Evolutionary conservation across 1,140 invertebrate genomes (phyloP), one percentile per base, ranked within the genome.

Genomic region (Episyrphus balteatus): DNA sequence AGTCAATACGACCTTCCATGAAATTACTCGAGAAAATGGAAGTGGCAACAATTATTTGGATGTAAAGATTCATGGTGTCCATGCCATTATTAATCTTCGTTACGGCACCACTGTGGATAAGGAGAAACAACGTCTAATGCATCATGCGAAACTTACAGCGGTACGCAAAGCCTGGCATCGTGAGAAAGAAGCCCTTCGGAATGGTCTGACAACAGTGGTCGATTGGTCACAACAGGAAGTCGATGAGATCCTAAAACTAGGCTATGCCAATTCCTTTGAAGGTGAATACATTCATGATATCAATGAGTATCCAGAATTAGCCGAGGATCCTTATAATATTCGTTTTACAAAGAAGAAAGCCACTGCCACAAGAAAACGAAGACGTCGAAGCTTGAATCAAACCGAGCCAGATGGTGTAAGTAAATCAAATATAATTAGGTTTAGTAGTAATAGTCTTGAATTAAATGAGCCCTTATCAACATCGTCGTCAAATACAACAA

Each of bases 301-400:
- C 14, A 80, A 84, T 54, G 71, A 82, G 14, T 95, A 91, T 73
- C 91, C 92, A 0, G 88, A 95, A 63, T 74, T 97, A 12, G 87
- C 91, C 12, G 92, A 96, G 70, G 93, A 97, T 73, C 91, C 92
- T 2, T 93, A 88, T 70, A 96, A 95, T 72, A 82, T 98, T 44
- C 80, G 83, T 54, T 92, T 93, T 61, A 76, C 85, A 11, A 91
- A 90, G 70, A 88, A 88, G 63, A 77, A 81, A 51, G 67, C 73
- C 8, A 62, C 62, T 42, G 61, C 62, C 2, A 26, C 21, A 26
- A 26, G 21, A 26, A 26, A 26, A 26, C 21, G 21, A 26, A 26
- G 21, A 26, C 21, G 21, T 26, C 21, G 21, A 26, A 26, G 21
- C 21, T 26, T 26, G 8, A 26, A 26, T 26, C 21, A 26, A 8